phyloP scores from a whole-genome alignment of 2,888 invertebrate genomes.

The Campoplex capitator region DNA sequence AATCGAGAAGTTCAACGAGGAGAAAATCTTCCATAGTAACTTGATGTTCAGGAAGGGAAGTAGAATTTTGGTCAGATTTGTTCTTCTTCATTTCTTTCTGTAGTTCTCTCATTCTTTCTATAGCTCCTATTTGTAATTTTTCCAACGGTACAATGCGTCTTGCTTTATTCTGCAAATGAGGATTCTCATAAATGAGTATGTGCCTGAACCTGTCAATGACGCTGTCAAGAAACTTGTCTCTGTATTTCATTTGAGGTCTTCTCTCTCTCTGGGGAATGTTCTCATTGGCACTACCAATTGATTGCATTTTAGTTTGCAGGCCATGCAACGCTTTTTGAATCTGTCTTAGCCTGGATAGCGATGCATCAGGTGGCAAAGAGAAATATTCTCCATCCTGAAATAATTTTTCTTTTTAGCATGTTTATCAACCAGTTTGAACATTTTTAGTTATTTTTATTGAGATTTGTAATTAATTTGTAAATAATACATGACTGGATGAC shows the following conservation, averaged over 20 bases:
- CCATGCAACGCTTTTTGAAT: slow-evolving; percentile 72
- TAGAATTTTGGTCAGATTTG: neutral
- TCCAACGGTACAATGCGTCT: slow-evolving; percentile 89
- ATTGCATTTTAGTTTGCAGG: slow-evolving; percentile 40
- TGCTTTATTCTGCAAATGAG: slow-evolving; percentile 88
- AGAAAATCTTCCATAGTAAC: slow-evolving; percentile 90
- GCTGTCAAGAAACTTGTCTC: slow-evolving; percentile 82
- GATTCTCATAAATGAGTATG: slow-evolving; percentile 90
- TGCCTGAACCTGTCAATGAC: slow-evolving; percentile 86
- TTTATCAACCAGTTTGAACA: too few relatives aligned
- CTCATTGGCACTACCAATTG: neutral
- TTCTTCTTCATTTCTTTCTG: slow-evolving; percentile 84
- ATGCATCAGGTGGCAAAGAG: slow-evolving; percentile 74
- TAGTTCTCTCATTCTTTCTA: slow-evolving; percentile 87
- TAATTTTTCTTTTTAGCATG: neutral
- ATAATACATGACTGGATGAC: neutral
- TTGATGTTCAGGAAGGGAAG: slow-evolving; percentile 81
- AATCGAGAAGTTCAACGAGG: slow-evolving; percentile 91
- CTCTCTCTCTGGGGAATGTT: slow-evolving; percentile 22
- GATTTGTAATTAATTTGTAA: neutral
- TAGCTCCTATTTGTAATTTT: slow-evolving; percentile 88
- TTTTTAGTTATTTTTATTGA: too few relatives aligned
- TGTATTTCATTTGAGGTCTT: slow-evolving; percentile 39
- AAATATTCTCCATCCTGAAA: slow-evolving; percentile 79
- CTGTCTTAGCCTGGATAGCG: slow-evolving; percentile 75